Conservation (phyloP, 1,140 invertebrate species). For the Linepithema humile region DNA sequence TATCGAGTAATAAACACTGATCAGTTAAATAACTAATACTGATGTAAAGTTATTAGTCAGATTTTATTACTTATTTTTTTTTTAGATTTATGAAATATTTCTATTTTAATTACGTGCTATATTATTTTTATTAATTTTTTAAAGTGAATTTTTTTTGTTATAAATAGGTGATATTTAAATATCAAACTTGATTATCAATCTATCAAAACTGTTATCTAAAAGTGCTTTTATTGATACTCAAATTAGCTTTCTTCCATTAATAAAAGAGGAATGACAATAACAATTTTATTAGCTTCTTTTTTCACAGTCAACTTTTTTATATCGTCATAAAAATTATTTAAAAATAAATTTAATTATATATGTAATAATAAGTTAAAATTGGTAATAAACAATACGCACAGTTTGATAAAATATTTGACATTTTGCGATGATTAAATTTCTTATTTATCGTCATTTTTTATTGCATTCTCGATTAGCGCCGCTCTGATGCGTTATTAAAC, state of each 20-base stretch:
- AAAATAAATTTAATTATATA: not conserved
- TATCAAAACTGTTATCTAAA: not conserved
- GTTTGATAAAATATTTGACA: slow-evolving; percentile 1
- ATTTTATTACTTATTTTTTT: not conserved
- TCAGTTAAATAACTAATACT: not conserved
- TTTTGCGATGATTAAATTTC: slow-evolving; percentile 2
- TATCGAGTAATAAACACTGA: not conserved
- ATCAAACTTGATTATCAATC: not conserved
- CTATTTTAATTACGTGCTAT: too few species aligned
- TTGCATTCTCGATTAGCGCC: slow-evolving; percentile 20
- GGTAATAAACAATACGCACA: not conserved
- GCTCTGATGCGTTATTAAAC: slow-evolving; percentile 34
- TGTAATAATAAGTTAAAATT: not conserved
- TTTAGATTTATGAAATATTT: not conserved
- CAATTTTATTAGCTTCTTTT: not conserved
- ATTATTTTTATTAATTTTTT: not conserved
- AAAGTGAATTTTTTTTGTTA: not conserved
- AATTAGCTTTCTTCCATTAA: too few species aligned
- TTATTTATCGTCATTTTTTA: slow-evolving; percentile 35
- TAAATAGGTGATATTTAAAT: not conserved
- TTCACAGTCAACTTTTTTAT: not conserved
- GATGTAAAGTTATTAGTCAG: not conserved
- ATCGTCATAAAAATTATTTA: not conserved
- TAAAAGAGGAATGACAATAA: not conserved
- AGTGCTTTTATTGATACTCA: too few species aligned